These are phyloP conservation scores for Pteronura brasiliensis DNA, from an alignment of 2,113 vertebrate species.

Conservation along the genomic window DNA sequence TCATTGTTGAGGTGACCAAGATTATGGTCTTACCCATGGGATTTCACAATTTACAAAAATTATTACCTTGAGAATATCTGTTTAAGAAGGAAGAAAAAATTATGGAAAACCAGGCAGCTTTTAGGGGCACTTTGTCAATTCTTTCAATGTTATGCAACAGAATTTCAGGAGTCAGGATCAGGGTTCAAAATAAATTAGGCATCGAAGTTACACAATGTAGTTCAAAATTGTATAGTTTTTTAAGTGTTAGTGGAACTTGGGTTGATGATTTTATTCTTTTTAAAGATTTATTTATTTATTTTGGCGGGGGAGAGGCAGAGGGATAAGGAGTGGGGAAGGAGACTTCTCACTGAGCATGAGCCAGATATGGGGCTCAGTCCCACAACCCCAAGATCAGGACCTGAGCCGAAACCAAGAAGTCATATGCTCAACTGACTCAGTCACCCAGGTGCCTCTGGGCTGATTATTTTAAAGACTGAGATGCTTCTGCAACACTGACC, in stretches of 20 bases:
- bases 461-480: background rate
- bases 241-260: background rate
- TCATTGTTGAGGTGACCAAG: background rate
- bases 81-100: background rate
- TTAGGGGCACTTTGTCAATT: background rate
- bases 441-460: background rate
- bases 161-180: conserved; percentile 6
- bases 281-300: background rate
- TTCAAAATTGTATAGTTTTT: background rate
- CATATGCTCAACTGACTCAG: background rate
- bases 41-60: conserved; percentile 40
- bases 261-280: background rate
- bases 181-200: background rate
- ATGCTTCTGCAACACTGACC: background rate
- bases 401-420: background rate
- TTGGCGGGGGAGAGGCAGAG: background rate
- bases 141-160: background rate
- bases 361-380: background rate
- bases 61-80: background rate
- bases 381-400: background rate
- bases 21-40: background rate
- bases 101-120: background rate
- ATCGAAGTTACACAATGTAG: background rate
- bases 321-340: background rate
- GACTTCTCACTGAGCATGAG: background rate